Evolutionary conservation across 2,888 invertebrate species (phyloP), one percentile per base, ranked within the genome.

Genomic region (Dexiosoma caninum): DNA sequence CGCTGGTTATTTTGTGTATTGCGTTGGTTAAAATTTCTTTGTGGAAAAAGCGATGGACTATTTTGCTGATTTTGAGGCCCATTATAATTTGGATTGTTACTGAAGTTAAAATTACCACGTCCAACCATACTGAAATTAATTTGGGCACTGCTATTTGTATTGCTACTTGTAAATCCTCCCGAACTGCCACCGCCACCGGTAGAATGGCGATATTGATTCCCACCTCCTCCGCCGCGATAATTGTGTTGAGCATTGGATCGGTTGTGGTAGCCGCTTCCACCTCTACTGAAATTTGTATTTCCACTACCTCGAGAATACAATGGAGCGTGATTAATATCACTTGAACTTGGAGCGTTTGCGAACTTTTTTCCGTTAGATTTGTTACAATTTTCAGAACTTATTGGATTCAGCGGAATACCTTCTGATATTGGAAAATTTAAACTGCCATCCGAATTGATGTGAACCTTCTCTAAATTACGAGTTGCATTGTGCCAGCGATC

Each of bases 401-500:
- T 37, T 27, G 30, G 9, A 8, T 37, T 21, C 2, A 35, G 12
- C 1, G 19, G 5, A 9, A 21, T 40, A 4, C 44, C 37, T 32
- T 30, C 4, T 21, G 46, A 10, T 42, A 64, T 51, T 1, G 84
- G 87, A 9, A 94, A 91, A 76, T 92, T 90, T 0, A 95, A 87
- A 19, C 91, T 92, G 0, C 95, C 95, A 84, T 94, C 93, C 2
- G 86, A 76, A 46, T 85, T 86, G 14, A 90, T 89, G 30, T 82
- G 86, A 2, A 92, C 91, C 49, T 92, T 91, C 7, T 93, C 91
- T 2, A 92, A 88, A 23, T 92, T 87, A 2, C 88, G 91, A 57
- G 92, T 91, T 80, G 92, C 93, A 6, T 94, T 93, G 87, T 94
- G 94, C 90, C 95, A 92, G 77, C 93, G 91, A 60, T 93, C 92